phyloP scores from a whole-genome alignment of 2,113 vertebrate genomes.

The Solenodon paradoxus region DNA sequence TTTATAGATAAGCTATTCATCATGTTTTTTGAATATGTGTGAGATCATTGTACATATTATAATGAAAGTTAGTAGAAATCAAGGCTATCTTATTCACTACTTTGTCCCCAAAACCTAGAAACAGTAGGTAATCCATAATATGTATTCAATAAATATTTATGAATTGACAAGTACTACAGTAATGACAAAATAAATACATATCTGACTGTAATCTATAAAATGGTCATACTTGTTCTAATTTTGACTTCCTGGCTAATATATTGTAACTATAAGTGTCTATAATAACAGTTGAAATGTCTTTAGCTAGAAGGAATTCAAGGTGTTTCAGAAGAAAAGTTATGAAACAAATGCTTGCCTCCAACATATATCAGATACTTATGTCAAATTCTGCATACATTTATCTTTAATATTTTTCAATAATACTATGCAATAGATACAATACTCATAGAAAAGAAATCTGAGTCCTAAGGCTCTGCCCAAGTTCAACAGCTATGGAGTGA shows the following conservation, averaged over 20 bases:
- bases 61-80: neutral
- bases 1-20: neutral
- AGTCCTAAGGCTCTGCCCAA: neutral
- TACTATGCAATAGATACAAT: neutral
- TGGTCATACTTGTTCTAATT: neutral
- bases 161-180: neutral
- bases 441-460: neutral
- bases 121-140: neutral
- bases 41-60: neutral
- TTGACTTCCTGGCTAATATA: neutral
- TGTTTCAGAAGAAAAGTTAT: neutral
- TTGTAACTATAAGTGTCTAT: neutral
- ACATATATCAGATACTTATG: neutral
- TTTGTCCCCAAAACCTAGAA: neutral
- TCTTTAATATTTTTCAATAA: neutral
- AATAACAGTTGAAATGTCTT: neutral
- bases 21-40: neutral
- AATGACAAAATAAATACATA: slow-evolving; percentile 12
- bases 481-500: neutral
- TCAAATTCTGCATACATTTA: neutral
- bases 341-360: neutral
- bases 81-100: neutral
- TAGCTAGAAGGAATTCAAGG: neutral
- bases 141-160: neutral
- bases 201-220: neutral